Evolutionary conservation across 1,140 invertebrate species (phyloP), one percentile per base, ranked within the genome.

Genomic region (Musca domestica): DNA sequence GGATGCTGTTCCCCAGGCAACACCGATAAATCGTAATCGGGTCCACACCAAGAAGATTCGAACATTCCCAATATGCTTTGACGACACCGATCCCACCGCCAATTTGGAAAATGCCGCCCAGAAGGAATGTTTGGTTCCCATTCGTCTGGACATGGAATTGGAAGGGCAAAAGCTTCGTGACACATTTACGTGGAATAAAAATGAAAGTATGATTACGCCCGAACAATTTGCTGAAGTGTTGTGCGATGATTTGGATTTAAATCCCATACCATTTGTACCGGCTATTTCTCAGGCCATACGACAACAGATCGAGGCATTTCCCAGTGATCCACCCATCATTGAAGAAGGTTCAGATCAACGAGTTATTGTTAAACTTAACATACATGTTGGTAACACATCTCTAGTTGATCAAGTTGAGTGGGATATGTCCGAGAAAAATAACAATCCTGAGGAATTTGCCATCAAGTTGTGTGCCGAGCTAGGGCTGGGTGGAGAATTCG

Each of bases 181-280:
- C 78, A 98, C 96, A 54, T 99, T 99, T 75, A 98, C 96, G n/a
- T 99, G 96, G 96, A 99, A 99, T 80, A 98, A 97, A 86, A 98
- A 98, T 87, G 97, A 99, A 83, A 94, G 92, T 80, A 87, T 98
- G 19, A 98, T 99, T 74, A 96, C 96, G 19, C 97, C 98, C 0
- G 98, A 99, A 82, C 95, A 99, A 82, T 98, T 99, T 86, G 98
- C 97, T 0, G 98, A 99, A 85, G 92, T 99, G 20, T 83, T 99
- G 9, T 99, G 98, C 81, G 98, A 99, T 82, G 98, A 99, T 85
- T 84, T 99, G 47, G 98, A 99, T 83, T 83, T 99, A 69, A 99
- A 99, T 83, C 94, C 97, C 5, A 83, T 95, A 34, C 92, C 94
- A 15, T 99, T 99, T 86, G 95, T 99, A 23, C 95, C 96, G 54